Base-by-base conservation (phyloP, 2,888 invertebrate species). In the Nephrotoma guestfalica region DNA sequence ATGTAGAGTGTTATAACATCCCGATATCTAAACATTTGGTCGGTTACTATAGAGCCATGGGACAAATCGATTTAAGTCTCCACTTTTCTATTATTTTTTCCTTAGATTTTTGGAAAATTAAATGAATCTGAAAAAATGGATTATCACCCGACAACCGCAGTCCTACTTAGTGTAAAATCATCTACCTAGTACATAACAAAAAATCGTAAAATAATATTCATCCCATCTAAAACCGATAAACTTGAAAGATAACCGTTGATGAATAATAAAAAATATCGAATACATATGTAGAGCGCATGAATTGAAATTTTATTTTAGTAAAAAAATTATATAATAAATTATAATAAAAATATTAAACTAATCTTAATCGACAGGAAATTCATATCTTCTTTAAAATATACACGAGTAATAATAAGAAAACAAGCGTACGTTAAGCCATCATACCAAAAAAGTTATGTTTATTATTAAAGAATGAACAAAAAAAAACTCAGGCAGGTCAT, bases 281-380 rank as follows among this genome's bases (percentile, higher is more conserved):
- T 6, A 6, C 71, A 30, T 71, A 71, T 30, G 1, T 30, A 15
- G 51, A 30, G 4, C 71, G 30, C 9, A 13, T 11, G 71, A 71
- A 71, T 30, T 71, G 18, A 71, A 71, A 71, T 9, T 71, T 6
- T 71, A 71, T 30, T 51, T 51, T 15, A 51, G 1, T 15, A 51
- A 51, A 51, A 51, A 51, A 15, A 15, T 30, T 30, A 2, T 30
- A 47, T 47, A 47, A 83, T 40, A 83, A 83, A 41, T 84, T 41
- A 41, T 41, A 84, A 42, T 41, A 84, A 84, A 84, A 84, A 84
- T 41, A 84, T 84, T 84, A 41, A 84, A 84, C 41, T 42, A 84
- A 84, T 84, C 84, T 84, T 41, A 84, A 84, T 84, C 84, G 84
- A 84, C 84, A 84, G 84, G 84, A 84, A 84, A 84, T 84, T 84